Evolutionary conservation across 2,888 invertebrate species (phyloP).

Genomic region (Ctenicera cuprea): DNA sequence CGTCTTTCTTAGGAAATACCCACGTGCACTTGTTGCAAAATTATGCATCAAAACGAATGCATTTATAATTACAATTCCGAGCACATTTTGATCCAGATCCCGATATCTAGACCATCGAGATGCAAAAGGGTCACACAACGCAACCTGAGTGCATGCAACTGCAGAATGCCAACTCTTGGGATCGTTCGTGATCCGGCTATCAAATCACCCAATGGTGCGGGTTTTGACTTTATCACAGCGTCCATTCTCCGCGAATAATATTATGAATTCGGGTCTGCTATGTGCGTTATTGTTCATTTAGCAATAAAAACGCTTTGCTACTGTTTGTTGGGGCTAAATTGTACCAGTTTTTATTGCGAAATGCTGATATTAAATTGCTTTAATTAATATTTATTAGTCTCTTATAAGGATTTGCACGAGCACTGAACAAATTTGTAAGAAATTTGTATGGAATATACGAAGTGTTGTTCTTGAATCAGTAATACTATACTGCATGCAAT

Average conservation of each 20-base stretch:
- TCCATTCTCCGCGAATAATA: conserved; percentile 64
- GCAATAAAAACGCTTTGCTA: conserved; percentile 13
- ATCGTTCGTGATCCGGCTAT: conserved; percentile 55
- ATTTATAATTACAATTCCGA: conserved; percentile 46
- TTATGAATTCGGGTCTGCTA: conserved; percentile 66
- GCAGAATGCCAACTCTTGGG: conserved; percentile 54
- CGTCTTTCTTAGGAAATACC: conserved; percentile 8
- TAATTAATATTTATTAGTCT: conserved; percentile 40
- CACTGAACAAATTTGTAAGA: conserved; percentile 36
- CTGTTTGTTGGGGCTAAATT: conserved; percentile 22
- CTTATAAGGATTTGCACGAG: conserved; percentile 27
- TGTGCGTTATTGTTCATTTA: conserved; percentile 66
- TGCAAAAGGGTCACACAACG: conserved; percentile 45
- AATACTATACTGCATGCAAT: background rate
- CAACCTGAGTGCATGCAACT: conserved; percentile 43
- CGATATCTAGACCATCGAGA: conserved; percentile 46
- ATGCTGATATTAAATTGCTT: conserved; percentile 22
- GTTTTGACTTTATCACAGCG: conserved; percentile 51
- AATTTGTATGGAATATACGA: conserved; percentile 38
- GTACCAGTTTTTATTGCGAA: conserved; percentile 30
- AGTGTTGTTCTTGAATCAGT: conserved; percentile 34
- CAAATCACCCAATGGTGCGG: conserved; percentile 51
- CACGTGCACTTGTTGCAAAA: conserved; percentile 13
- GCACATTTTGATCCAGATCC: conserved; percentile 50
- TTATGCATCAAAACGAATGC: conserved; percentile 27